These are phyloP conservation scores for Megaptera novaeangliae DNA, from an alignment of 2,113 vertebrate genomes.

Conservation along the genomic window DNA sequence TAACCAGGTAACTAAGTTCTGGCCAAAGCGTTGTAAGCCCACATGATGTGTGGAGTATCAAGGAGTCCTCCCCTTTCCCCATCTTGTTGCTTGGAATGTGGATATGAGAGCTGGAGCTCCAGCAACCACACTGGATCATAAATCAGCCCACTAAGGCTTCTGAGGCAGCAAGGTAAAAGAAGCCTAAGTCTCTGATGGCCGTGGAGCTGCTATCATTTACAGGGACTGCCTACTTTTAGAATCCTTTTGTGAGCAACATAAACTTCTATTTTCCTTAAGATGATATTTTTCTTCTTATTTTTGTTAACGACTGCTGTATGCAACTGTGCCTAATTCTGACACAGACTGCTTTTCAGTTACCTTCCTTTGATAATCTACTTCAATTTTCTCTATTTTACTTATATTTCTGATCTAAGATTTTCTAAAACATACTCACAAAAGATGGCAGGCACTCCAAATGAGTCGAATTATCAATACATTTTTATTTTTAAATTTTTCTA, in stretches of 20 bases:
- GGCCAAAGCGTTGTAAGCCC: neutral
- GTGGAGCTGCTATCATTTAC: neutral
- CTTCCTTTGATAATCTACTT: neutral
- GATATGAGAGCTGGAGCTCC: neutral
- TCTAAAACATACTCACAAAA: neutral
- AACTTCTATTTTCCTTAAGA: neutral
- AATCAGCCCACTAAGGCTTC: neutral
- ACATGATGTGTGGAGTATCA: neutral
- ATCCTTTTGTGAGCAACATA: neutral
- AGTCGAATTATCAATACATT: neutral
- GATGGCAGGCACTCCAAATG: neutral
- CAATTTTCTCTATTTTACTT: neutral
- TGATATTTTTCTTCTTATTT: neutral
- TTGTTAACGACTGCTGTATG: neutral
- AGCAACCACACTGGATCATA: neutral
- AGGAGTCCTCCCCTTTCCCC: neutral
- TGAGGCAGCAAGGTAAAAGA: neutral
- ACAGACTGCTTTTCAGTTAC: neutral
- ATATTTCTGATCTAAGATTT: neutral
- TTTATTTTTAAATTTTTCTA: slow-evolving; percentile 32
- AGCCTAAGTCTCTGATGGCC: neutral
- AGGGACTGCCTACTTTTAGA: neutral
- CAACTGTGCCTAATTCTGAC: neutral
- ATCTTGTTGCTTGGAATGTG: neutral
- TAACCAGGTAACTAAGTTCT: neutral